Conservation (phyloP, 2,113 vertebrate species). For the Rhinoderma darwinii region DNA sequence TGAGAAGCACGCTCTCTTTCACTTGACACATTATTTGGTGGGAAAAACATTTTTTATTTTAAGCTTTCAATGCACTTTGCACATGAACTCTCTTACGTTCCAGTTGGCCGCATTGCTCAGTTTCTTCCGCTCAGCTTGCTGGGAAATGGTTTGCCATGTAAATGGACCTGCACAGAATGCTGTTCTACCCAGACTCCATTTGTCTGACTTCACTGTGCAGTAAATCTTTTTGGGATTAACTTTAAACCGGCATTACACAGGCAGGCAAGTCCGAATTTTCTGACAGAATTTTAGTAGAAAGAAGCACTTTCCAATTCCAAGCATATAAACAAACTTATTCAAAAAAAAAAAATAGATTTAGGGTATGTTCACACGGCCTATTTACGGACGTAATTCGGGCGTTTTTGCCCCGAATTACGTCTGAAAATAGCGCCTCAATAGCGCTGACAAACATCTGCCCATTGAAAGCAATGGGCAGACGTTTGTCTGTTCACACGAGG, state of each 20-base stretch:
- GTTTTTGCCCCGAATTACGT: too few species aligned
- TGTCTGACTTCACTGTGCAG: not conserved
- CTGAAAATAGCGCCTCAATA: too few species aligned
- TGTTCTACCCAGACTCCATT: constrained; percentile 3
- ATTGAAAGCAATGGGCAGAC: too few species aligned
- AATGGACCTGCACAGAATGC: constrained; percentile 16
- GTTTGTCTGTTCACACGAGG: too few species aligned
- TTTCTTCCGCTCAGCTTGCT: constrained; percentile 19
- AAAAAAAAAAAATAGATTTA: too few species aligned
- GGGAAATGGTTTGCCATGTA: constrained; percentile 11
- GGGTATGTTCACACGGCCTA: too few species aligned
- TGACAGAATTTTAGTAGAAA: not conserved
- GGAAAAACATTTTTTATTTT: not conserved
- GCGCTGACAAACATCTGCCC: too few species aligned
- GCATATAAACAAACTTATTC: not conserved
- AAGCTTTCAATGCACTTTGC: constrained; percentile 22
- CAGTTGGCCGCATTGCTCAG: constrained; percentile 16
- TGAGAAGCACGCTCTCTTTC: not conserved
- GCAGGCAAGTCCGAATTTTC: not conserved
- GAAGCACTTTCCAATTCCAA: not conserved
- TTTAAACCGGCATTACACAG: not conserved
- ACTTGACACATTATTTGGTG: not conserved
- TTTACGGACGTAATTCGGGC: too few species aligned
- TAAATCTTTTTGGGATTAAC: constrained; percentile 31
- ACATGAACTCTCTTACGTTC: constrained; percentile 19